Conservation (phyloP, 2,797 vertebrate genomes). For the Ctenopoma kingsleyae region DNA sequence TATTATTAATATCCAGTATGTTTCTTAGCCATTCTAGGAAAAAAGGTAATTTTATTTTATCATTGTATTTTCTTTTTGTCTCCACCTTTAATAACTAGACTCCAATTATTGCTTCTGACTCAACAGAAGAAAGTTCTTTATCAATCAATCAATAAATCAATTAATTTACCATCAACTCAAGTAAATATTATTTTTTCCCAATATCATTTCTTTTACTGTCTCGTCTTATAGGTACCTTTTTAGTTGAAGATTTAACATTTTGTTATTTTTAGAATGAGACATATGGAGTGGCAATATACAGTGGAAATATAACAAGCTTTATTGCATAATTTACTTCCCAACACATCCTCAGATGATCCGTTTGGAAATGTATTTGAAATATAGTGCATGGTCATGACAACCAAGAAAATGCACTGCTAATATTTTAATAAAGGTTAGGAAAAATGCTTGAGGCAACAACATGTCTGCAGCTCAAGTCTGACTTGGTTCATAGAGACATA, state of each 20-base stretch:
- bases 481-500: no score
- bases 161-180: slow-evolving; percentile 3
- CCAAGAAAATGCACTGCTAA: no score
- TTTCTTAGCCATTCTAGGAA: neutral
- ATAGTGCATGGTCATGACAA: no score
- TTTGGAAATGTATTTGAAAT: no score
- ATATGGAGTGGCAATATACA: slow-evolving; percentile 4
- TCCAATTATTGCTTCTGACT: neutral
- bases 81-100: neutral
- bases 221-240: neutral
- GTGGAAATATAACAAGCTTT: no score
- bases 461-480: no score
- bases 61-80: neutral
- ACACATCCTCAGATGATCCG: no score
- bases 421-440: no score
- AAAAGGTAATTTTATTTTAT: neutral
- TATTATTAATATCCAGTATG: neutral
- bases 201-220: slow-evolving; percentile 19
- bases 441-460: no score
- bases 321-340: no score
- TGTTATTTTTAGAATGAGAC: slow-evolving; percentile 18
- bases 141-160: no score
- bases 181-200: neutral
- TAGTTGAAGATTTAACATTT: neutral
- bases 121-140: slow-evolving; percentile 2